Evolutionary conservation across 1,140 invertebrate species (phyloP).

Genomic region (Lordiphosa clarofinis): DNA sequence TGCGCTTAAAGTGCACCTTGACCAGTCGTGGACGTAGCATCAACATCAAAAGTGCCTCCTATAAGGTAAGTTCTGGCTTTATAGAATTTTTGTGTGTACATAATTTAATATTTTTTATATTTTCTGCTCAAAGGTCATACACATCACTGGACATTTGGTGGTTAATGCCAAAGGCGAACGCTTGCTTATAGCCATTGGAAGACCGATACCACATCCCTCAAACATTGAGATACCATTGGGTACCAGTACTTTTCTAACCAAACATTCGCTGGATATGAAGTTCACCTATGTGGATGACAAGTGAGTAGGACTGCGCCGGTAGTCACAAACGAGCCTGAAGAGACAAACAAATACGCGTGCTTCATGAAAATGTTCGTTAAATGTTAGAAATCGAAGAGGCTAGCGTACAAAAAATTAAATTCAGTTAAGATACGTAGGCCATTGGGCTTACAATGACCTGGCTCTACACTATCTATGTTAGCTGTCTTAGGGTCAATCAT

Average conservation of each 20-base stretch:
- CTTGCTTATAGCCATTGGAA: conserved; percentile 88
- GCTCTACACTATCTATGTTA: too few species aligned
- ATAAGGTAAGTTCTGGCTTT: conserved; percentile 86
- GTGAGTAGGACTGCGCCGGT: conserved; percentile 82
- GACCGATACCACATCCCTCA: conserved; percentile 94
- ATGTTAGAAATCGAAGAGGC: too few species aligned
- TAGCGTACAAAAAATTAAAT: too few species aligned
- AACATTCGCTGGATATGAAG: conserved; percentile 95
- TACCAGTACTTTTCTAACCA: conserved; percentile 92
- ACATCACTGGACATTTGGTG: conserved; percentile 90
- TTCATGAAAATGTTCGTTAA: too few species aligned
- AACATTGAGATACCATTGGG: conserved; percentile 95
- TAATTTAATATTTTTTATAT: not conserved
- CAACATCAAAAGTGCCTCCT: conserved; percentile 94
- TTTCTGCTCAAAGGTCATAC: conserved; percentile 87
- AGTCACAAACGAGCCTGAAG: too few species aligned
- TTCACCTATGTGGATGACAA: conserved; percentile 96
- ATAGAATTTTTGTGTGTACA: not conserved
- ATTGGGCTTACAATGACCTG: too few species aligned
- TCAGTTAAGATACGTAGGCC: too few species aligned
- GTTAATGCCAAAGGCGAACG: conserved; percentile 79
- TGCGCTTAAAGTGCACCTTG: conserved; percentile 94
- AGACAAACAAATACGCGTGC: too few species aligned
- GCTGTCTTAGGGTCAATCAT: too few species aligned
- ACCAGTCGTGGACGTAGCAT: conserved; percentile 94